Base-by-base conservation (phyloP, 2,888 invertebrate genomes). In the Cordilura impudica region DNA sequence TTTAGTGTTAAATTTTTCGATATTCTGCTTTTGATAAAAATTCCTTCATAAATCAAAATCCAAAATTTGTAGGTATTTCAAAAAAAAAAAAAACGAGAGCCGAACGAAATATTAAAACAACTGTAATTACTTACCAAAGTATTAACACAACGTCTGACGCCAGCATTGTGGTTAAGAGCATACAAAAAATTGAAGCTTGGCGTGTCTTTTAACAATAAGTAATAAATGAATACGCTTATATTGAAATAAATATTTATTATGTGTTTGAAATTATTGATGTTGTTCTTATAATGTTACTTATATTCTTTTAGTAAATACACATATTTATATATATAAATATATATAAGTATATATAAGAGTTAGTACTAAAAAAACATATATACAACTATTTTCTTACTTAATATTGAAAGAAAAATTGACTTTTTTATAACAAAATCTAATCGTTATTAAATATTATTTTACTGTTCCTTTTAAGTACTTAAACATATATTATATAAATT, bases 171-270 rank as follows among this genome's bases (percentile, higher is more conserved):
- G 53, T 74, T 60, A 21, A 65, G 29, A 58, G 31, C 3, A 3
- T 47, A 3, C 53, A n/a, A 29, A 29, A 39, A 45, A 4, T n/a
- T n/a, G 12, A 4, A 47, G 45, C 31, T 23, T 60, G 31, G 43
- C 14, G 23, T 63, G 56, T 71, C 49, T 49, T 53, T 61, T 61
- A 56, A 75, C 56, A 75, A 79, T 75, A 75, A 79, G 49, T 71
- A 61, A 75, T 49, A 43, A 79, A 71, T 67, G 54, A 79, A 67
- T 79, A 79, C 79, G 79, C 79, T 79, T 79, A 79, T 71, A 79
- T 67, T 75, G 31, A 74, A n/a, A 29, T 63, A 73, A 61, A 7
- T 21, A 47, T 47, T 54, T 51, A 54, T 66, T 45, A 35, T 51
- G 21, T 47, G 63, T 61, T 66, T 61, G 14, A 72, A 58, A 73